Evolutionary conservation across 2,113 vertebrate species (phyloP).

Genomic region (Peromyscus polionotus): DNA sequence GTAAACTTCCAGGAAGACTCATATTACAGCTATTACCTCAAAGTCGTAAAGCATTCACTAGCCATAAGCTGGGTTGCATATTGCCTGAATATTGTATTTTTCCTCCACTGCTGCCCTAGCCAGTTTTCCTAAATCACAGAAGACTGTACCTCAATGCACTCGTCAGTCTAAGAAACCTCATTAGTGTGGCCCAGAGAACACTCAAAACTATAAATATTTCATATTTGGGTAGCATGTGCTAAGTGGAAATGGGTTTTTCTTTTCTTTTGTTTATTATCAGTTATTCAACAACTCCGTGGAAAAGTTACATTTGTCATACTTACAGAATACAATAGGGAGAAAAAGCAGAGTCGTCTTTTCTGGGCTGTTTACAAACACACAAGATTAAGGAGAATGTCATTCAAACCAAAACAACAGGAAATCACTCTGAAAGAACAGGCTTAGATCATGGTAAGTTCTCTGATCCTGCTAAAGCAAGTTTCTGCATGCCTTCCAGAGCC

Average conservation of each 20-base stretch:
- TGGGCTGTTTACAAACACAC: conserved; percentile 78
- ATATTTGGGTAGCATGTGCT: background rate
- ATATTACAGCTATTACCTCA: background rate
- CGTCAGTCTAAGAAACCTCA: background rate
- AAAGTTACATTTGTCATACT: conserved; percentile 62
- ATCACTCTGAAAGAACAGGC: conserved; percentile 61
- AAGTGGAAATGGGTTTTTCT: conserved; percentile 15
- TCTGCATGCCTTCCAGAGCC: conserved; percentile 75
- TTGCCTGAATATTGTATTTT: background rate
- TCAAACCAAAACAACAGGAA: conserved; percentile 81
- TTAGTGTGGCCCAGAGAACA: background rate
- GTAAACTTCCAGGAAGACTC: background rate
- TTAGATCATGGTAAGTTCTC: conserved; percentile 76
- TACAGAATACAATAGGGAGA: background rate
- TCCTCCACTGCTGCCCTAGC: background rate
- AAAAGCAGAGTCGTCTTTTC: conserved; percentile 19
- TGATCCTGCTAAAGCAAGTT: conserved; percentile 84
- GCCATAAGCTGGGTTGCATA: background rate
- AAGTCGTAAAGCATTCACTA: background rate
- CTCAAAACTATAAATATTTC: background rate
- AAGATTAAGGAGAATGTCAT: conserved; percentile 66
- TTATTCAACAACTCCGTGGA: conserved; percentile 53
- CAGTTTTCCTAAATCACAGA: background rate
- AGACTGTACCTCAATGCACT: background rate
- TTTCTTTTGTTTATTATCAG: conserved; percentile 42